A percentile compares a stretch with the other conserved stretches of the same genome.
phyloP scores from a whole-genome alignment of 1,140 invertebrate species.

The Microplitis demolitor region DNA sequence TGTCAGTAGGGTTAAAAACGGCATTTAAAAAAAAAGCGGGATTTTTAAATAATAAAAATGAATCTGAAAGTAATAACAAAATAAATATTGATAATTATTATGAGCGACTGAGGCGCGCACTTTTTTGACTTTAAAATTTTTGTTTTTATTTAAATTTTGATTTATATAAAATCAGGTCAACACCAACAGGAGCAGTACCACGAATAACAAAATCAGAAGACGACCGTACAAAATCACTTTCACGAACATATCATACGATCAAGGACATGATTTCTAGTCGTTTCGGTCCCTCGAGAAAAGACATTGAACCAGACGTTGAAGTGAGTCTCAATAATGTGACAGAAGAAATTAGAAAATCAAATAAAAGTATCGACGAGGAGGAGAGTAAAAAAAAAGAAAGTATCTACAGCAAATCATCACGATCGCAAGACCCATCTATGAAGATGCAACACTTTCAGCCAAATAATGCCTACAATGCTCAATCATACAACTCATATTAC shows the following conservation, averaged over 20 bases:
- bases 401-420: conserved; percentile 66
- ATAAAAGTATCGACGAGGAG: conserved; percentile 53
- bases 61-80: too few species aligned
- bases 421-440: conserved; percentile 47
- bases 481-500: conserved; percentile 51
- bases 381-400: conserved; percentile 56
- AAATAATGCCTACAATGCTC: conserved; percentile 53
- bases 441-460: conserved; percentile 45
- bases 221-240: conserved; percentile 69
- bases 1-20: too few species aligned
- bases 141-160: background rate
- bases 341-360: conserved; percentile 66
- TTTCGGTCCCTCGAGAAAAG: conserved; percentile 70
- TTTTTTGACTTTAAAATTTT: too few species aligned
- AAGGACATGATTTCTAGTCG: conserved; percentile 85
- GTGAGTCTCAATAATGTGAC: conserved; percentile 67
- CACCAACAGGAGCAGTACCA: conserved; percentile 42
- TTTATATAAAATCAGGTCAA: conserved; percentile 36
- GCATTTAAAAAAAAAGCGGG: too few species aligned
- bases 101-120: too few species aligned
- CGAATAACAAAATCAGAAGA: conserved; percentile 54
- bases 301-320: conserved; percentile 63
- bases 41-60: too few species aligned
- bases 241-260: conserved; percentile 80
- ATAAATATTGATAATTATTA: too few species aligned